Conservation (phyloP, 2,888 invertebrate species). For the Unio pictorum region DNA sequence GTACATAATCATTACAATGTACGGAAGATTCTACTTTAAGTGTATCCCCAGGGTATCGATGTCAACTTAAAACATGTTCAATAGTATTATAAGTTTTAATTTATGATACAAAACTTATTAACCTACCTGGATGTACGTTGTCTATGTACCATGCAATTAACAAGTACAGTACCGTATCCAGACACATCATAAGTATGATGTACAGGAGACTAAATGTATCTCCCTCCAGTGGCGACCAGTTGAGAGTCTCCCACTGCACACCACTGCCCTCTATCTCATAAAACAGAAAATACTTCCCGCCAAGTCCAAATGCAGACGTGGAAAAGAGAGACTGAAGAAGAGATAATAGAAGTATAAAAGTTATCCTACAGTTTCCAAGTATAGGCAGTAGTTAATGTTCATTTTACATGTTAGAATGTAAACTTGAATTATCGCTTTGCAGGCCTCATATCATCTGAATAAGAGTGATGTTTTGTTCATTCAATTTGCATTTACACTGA, state of each 20-base stretch:
- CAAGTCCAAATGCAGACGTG: constrained; percentile 73
- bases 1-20: too few species aligned
- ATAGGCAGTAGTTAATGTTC: too few species aligned
- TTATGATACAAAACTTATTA: not conserved
- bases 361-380: too few species aligned
- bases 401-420: too few species aligned
- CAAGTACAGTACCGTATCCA: constrained; percentile 65
- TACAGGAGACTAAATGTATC: constrained; percentile 64
- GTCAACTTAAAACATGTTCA: too few species aligned
- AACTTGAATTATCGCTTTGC: too few species aligned
- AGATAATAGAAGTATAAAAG: not conserved
- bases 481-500: too few species aligned
- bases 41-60: too few species aligned
- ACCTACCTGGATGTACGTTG: constrained; percentile 66
- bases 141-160: constrained; percentile 70
- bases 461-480: too few species aligned
- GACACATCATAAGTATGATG: constrained; percentile 64
- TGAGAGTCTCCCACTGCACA: constrained; percentile 65
- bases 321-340: constrained; percentile 67
- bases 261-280: constrained; percentile 72
- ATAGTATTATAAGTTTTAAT: too few species aligned
- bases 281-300: constrained; percentile 73
- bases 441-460: not conserved
- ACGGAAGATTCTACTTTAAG: too few species aligned
- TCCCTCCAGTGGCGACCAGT: constrained; percentile 62